These are phyloP conservation scores for Catalaphyllia jardinei DNA, from an alignment of 64 coral and sea anemone genomes.

Conservation along the genomic window DNA sequence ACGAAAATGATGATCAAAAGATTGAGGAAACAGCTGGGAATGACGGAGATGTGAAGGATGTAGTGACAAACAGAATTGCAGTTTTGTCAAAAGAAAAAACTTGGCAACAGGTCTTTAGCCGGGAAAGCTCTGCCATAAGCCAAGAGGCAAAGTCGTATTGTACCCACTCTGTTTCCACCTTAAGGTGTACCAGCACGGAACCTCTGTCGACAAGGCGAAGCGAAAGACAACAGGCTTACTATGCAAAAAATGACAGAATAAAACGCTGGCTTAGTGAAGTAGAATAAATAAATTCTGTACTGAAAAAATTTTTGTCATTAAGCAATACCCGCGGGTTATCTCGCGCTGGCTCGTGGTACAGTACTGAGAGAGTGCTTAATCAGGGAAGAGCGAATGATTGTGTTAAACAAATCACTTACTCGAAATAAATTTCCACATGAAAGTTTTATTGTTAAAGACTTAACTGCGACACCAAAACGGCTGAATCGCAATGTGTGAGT, in stretches of 20 bases:
- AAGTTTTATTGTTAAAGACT: too few relatives aligned
- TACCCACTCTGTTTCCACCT: neutral
- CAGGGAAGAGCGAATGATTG: too few relatives aligned
- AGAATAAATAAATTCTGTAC: neutral
- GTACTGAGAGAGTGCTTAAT: too few relatives aligned
- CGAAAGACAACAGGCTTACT: neutral
- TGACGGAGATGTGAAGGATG: neutral
- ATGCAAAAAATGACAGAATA: conserved; percentile 5
- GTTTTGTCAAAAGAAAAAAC: neutral
- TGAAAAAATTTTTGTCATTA: too few relatives aligned
- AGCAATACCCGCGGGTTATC: too few relatives aligned
- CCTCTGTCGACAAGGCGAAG: neutral
- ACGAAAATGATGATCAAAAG: neutral
- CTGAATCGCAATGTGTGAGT: too few relatives aligned
- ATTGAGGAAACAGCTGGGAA: neutral
- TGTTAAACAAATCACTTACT: too few relatives aligned
- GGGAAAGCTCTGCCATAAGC: neutral
- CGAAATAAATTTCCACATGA: too few relatives aligned
- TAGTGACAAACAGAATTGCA: neutral
- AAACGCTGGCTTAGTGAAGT: conserved; percentile 46
- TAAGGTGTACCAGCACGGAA: conserved; percentile 1
- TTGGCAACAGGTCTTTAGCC: neutral
- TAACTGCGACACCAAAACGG: too few relatives aligned
- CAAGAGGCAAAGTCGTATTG: neutral
- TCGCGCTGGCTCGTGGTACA: too few relatives aligned